These are phyloP conservation scores for Pomacea maculata DNA, from an alignment of 1,140 invertebrate genomes.

Conservation along the genomic window DNA sequence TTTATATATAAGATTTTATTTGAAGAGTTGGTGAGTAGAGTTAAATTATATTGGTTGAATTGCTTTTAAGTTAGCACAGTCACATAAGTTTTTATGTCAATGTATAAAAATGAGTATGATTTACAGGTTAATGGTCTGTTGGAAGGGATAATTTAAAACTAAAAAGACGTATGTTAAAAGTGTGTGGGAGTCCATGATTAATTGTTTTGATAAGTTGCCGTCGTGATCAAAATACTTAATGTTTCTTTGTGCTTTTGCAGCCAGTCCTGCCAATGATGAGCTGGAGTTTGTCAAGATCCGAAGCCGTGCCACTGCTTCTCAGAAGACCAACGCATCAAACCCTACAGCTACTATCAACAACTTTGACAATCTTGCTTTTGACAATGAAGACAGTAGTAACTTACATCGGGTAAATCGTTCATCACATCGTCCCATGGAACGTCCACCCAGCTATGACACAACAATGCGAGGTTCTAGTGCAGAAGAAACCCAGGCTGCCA, in stretches of 20 bases:
- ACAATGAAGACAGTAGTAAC: conserved; percentile 22
- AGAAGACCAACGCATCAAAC: conserved; percentile 4
- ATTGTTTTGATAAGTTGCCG: too few species aligned
- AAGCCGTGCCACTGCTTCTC: conserved; percentile 45
- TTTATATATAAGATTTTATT: too few species aligned
- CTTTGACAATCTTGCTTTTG: conserved; percentile 20
- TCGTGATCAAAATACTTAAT: too few species aligned
- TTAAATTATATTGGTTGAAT: too few species aligned
- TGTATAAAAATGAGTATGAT: too few species aligned
- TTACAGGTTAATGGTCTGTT: too few species aligned
- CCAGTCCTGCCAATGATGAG: conserved; percentile 61
- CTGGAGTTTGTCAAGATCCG: conserved; percentile 65
- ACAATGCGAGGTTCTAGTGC: conserved; percentile 50
- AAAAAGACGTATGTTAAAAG: too few species aligned
- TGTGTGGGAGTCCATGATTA: too few species aligned
- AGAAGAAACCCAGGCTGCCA: conserved; percentile 34
- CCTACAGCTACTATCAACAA: conserved; percentile 4
- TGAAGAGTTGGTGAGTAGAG: too few species aligned
- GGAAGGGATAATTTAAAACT: too few species aligned
- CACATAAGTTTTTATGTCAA: too few species aligned
- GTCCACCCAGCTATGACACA: conserved; percentile 57
- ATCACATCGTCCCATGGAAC: conserved; percentile 41
- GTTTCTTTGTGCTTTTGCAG: conserved; percentile 40
- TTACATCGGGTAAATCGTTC: conserved; percentile 20
- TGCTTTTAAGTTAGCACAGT: too few species aligned